Percentiles rank a stretch among this genome's conserved stretches.
Conservation (phyloP, 2,888 invertebrate species). For the Pycnomerus fuliginosus region DNA sequence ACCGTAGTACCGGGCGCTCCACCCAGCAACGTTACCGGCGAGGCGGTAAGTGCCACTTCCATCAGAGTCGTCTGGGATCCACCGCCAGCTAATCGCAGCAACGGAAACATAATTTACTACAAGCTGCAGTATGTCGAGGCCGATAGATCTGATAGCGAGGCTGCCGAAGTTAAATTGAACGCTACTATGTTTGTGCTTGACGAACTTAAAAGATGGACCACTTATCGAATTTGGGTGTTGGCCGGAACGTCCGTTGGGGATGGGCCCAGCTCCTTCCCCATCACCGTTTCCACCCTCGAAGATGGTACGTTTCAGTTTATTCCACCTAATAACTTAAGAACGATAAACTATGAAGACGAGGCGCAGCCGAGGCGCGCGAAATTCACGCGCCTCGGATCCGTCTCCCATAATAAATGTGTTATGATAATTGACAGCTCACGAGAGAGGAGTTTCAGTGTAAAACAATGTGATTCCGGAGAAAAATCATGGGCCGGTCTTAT, state of each 20-base stretch:
- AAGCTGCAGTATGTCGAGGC: conserved; percentile 88
- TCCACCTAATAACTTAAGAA: too few species aligned
- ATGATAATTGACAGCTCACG: conserved; percentile 22
- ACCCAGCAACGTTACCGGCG: conserved; percentile 89
- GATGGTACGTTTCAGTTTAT: conserved; percentile 99
- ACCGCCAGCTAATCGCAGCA: conserved; percentile 85
- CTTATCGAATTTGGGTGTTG: conserved; percentile 95
- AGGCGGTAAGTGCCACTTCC: conserved; percentile 84
- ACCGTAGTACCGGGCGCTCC: conserved; percentile 91
- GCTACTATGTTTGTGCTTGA: conserved; percentile 79
- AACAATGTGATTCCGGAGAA: conserved; percentile 15
- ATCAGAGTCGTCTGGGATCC: conserved; percentile 91
- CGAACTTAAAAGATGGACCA: conserved; percentile 91
- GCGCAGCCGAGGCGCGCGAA: background rate
- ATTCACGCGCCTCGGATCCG: conserved; percentile 9
- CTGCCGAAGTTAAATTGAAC: conserved; percentile 76
- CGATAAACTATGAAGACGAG: background rate
- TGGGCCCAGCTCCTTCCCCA: conserved; percentile 89
- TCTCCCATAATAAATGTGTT: conserved; percentile 18
- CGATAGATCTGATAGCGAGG: conserved; percentile 82
- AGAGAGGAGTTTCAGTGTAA: conserved; percentile 21
- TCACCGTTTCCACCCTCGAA: conserved; percentile 93
- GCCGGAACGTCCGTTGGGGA: conserved; percentile 96
- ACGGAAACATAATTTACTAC: conserved; percentile 93
- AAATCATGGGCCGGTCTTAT: too few species aligned